Evolutionary conservation across 2,113 vertebrate genomes (phyloP).

Genomic region (Poecilia latipinna): DNA sequence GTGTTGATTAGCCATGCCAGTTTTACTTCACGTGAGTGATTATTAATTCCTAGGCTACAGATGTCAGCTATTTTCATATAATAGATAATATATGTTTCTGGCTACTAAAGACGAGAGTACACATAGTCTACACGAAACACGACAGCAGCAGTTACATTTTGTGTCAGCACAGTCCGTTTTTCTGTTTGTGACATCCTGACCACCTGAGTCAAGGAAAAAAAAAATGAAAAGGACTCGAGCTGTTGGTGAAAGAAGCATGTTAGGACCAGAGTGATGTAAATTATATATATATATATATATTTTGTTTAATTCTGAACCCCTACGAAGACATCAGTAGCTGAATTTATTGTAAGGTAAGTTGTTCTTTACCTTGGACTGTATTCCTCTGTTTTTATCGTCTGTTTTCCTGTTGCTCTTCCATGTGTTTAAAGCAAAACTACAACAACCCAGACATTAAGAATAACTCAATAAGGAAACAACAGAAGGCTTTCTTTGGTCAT

Average conservation of each 20-base stretch:
- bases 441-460: conserved; percentile 64
- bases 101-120: conserved; percentile 69
- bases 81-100: conserved; percentile 74
- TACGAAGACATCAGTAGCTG: conserved; percentile 75
- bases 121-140: conserved; percentile 75
- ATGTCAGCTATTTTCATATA: conserved; percentile 71
- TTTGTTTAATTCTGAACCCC: conserved; percentile 68
- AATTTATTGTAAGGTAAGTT: conserved; percentile 47
- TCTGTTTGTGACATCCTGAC: conserved; percentile 60
- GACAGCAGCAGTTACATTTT: conserved; percentile 71
- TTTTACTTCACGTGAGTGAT: conserved; percentile 74
- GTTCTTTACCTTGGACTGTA: conserved; percentile 30
- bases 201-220: conserved; percentile 39
- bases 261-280: conserved; percentile 81
- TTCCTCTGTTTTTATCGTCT: conserved; percentile 18
- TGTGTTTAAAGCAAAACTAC: conserved; percentile 55
- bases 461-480: conserved; percentile 64
- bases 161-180: conserved; percentile 55
- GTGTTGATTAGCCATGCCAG: conserved; percentile 81
- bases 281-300: conserved; percentile 42
- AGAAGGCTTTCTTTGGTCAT: conserved; percentile 94
- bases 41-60: conserved; percentile 77
- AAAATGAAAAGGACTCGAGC: conserved; percentile 37
- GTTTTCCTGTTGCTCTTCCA: conserved; percentile 57
- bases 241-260: conserved; percentile 53